Conservation (phyloP, 2,888 invertebrate species). For the Timandra comae region DNA sequence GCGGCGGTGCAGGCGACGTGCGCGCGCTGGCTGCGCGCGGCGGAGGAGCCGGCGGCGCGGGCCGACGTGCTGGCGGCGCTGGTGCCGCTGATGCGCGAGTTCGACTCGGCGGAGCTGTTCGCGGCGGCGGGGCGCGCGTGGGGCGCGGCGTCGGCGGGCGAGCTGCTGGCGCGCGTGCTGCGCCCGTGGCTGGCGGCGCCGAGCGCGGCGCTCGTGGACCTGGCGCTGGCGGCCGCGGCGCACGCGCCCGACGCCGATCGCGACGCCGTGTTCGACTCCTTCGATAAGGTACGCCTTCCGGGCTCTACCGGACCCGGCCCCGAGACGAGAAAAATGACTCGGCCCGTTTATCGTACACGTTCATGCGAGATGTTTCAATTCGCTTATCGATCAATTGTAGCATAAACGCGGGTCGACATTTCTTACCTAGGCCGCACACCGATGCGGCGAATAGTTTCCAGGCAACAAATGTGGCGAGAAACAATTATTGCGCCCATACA, state of each 20-base stretch:
- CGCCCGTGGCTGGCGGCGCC: constrained; percentile 69
- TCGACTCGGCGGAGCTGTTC: constrained; percentile 73
- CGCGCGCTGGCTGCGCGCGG: constrained; percentile 28
- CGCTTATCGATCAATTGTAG: too few relatives aligned
- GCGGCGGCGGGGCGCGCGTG: constrained; percentile 64
- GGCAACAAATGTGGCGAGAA: too few relatives aligned
- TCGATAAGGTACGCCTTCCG: constrained; percentile 31
- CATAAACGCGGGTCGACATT: too few relatives aligned
- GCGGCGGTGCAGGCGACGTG: constrained; percentile 24
- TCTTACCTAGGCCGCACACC: too few relatives aligned
- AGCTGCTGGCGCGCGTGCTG: constrained; percentile 52
- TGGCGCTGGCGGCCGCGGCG: constrained; percentile 78
- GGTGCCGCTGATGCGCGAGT: constrained; percentile 72
- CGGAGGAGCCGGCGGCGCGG: constrained; percentile 38
- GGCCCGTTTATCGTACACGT: too few relatives aligned
- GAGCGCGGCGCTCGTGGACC: constrained; percentile 74
- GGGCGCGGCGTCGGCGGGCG: constrained; percentile 56
- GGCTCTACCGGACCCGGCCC: too few relatives aligned
- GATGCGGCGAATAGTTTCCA: too few relatives aligned
- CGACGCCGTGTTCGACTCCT: constrained; percentile 68
- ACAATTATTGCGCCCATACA: too few relatives aligned
- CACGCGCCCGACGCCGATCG: constrained; percentile 74
- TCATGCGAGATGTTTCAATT: too few relatives aligned
- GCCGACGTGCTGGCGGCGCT: constrained; percentile 67
- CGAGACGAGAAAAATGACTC: too few relatives aligned